Evolutionary conservation across 1,140 invertebrate genomes (phyloP), one percentile per base, ranked within the genome.

Genomic region (Planococcus citri): DNA sequence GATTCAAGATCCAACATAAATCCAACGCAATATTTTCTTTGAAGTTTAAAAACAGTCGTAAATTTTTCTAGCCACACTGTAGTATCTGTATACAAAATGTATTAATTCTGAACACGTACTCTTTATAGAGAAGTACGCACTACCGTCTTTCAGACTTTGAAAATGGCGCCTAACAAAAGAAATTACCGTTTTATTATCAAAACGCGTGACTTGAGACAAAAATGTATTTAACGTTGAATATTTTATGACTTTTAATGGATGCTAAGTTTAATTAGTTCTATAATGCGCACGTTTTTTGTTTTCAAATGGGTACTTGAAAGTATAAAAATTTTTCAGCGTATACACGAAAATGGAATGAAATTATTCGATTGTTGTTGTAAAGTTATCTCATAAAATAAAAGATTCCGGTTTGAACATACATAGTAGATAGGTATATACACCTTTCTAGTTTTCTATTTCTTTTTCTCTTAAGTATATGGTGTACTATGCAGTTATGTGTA

Each of bases 131-230:
- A 64, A 64, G 22, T 64, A 64, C 21, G 60, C 60, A 64, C 60
- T 64, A 64, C 60, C 60, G 60, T 64, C 60, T 64, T 64, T 27
- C 60, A 58, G 60, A 64, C 60, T 64, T 27, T 64, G 60, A 64
- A 64, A 64, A 64, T 64, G 60, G 60, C 60, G 60, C 60, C 60
- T 64, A 64, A 64, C 21, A 64, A 64, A 64, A 27, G 25, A 64
- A 64, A 64, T 64, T 64, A 64, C 60, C 60, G 60, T 64, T 64
- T 64, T 64, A 64, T 27, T 64, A 64, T 64, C 60, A 64, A 64
- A 64, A 64, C 60, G 60, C 60, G 60, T 64, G 60, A 64, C 60
- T 64, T 24, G 60, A 64, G 60, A 64, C 60, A 64, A 64, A 64
- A 64, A 64, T 64, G 60, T 64, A 64, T 64, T 64, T 64, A 64